Base-by-base conservation (phyloP, 2,888 invertebrate species). In the Cosmia pyralina region DNA sequence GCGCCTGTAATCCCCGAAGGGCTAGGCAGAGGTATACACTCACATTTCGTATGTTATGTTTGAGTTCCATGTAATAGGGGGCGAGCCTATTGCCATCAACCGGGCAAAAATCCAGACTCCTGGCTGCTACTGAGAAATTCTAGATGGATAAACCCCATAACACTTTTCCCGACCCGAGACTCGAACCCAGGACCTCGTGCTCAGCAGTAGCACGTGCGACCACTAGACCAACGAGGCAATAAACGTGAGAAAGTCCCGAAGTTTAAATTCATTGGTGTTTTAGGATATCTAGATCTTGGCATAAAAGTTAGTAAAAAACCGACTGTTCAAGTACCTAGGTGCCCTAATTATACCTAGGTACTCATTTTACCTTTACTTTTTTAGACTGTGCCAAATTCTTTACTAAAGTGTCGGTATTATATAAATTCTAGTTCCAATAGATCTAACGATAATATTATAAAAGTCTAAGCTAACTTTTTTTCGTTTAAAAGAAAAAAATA, bases 211-310 rank as follows among this genome's bases (percentile, higher is more conserved):
- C 28, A 3, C 28, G 1, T 28, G 28, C 28, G 28, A 28, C 28
- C 28, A 28, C 28, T 3, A 28, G 3, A 28, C 28, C 28, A n/a
- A n/a, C n/a, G n/a, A n/a, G 2, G 28, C 28, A 28, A 3, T 3
- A 28, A 28, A 28, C 28, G 28, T 28, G 63, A 72, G 67, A 72
- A 77, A 59, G 46, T 58, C 17, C 28, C 46, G 5, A 72, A 79
- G 63, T 74, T 78, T 41, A 15, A 13, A 50, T 72, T 46, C n/a
- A 57, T 74, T 46, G n/a, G 41, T 41, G 8, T 64, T 64, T 64
- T 41, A 13, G 28, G 4, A 41, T 73, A 63, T 52, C 22, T 38
- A 22, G 38, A 74, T 59, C 28, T 50, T 50, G 7, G 34, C n/a
- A 13, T 50, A 73, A 41, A 65, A 8, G 41, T 41, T 41, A 62